phyloP scores from a whole-genome alignment of 2,797 vertebrate genomes.

The Rachycentron canadum region DNA sequence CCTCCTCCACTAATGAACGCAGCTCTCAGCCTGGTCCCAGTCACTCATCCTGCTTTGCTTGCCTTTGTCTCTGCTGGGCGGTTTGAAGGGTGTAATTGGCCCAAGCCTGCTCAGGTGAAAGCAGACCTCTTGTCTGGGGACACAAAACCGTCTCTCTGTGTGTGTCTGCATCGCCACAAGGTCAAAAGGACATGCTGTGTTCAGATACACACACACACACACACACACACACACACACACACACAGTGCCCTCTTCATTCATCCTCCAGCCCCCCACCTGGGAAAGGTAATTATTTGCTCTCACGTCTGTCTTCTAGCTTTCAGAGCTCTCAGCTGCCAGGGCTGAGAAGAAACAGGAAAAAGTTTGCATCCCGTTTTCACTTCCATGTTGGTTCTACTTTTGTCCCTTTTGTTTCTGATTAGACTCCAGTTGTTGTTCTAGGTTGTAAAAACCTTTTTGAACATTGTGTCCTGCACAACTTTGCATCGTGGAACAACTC shows the following conservation, averaged over 20 bases:
- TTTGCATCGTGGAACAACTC: neutral
- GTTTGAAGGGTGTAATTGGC: slow-evolving; percentile 69
- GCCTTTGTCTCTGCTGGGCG: slow-evolving; percentile 70
- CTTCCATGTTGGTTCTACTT: neutral
- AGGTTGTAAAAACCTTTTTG: neutral
- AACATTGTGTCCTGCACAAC: neutral
- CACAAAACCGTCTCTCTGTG: slow-evolving; percentile 81
- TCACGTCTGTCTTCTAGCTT: slow-evolving; percentile 75
- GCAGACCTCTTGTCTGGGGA: slow-evolving; percentile 84
- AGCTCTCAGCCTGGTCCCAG: slow-evolving; percentile 55
- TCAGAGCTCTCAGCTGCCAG: slow-evolving; percentile 61
- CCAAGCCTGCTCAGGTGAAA: slow-evolving; percentile 77
- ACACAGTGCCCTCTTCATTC: slow-evolving; percentile 74
- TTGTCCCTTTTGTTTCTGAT: neutral
- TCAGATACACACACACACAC: slow-evolving; percentile 53
- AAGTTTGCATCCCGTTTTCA: slow-evolving; percentile 7
- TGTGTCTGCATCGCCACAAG: slow-evolving; percentile 72
- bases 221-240: slow-evolving; percentile 61
- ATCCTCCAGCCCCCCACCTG: slow-evolving; percentile 77
- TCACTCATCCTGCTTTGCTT: slow-evolving; percentile 72
- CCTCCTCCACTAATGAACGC: slow-evolving; percentile 56
- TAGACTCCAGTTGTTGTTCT: neutral
- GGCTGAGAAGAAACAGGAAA: slow-evolving; percentile 49
- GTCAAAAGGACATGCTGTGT: slow-evolving; percentile 80
- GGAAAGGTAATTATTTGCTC: slow-evolving; percentile 86